Percentiles rank a stretch among this genome's conserved stretches.
These are phyloP conservation scores for Danio aesculapii DNA, from an alignment of 2,797 vertebrate genomes.

Conservation along the genomic window DNA sequence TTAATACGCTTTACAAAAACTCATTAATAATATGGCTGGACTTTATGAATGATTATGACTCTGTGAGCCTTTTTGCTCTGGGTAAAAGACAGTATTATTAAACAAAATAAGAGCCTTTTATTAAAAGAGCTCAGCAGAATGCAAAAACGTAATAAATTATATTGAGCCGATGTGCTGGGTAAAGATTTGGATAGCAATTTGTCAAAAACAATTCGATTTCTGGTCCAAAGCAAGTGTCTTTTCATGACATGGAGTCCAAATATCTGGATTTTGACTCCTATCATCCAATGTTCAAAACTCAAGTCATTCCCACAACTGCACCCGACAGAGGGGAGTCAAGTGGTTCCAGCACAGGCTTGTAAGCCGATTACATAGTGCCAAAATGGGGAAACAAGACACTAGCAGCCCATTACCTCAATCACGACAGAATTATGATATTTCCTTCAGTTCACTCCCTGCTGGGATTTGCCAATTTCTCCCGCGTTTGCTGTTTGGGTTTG, in stretches of 20 bases:
- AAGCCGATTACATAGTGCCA: constrained; percentile 58
- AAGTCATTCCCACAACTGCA: constrained; percentile 48
- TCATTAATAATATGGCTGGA: not conserved
- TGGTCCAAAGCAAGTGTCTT: constrained; percentile 39
- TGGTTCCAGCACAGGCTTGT: constrained; percentile 58
- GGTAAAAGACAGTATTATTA: constrained; percentile 1
- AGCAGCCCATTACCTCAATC: constrained; percentile 63
- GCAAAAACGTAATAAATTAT: constrained; percentile 1
- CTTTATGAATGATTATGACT: not conserved
- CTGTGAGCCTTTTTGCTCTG: not conserved
- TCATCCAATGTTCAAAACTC: constrained; percentile 38
- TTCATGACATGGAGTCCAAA: constrained; percentile 41
- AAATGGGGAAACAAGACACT: constrained; percentile 57
- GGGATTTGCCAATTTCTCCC: constrained; percentile 48
- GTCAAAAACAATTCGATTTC: constrained; percentile 24
- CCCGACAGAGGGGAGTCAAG: constrained; percentile 58
- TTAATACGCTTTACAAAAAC: not conserved
- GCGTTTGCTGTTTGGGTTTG: constrained; percentile 42
- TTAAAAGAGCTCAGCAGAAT: not conserved
- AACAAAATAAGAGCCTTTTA: not conserved
- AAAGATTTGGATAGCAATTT: constrained; percentile 26
- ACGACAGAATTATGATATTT: constrained; percentile 62
- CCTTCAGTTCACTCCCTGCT: constrained; percentile 59
- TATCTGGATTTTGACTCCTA: constrained; percentile 47
- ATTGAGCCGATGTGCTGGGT: constrained; percentile 9